phyloP scores from a whole-genome alignment of 2,888 invertebrate genomes.

The Tetragonula carbonaria region DNA sequence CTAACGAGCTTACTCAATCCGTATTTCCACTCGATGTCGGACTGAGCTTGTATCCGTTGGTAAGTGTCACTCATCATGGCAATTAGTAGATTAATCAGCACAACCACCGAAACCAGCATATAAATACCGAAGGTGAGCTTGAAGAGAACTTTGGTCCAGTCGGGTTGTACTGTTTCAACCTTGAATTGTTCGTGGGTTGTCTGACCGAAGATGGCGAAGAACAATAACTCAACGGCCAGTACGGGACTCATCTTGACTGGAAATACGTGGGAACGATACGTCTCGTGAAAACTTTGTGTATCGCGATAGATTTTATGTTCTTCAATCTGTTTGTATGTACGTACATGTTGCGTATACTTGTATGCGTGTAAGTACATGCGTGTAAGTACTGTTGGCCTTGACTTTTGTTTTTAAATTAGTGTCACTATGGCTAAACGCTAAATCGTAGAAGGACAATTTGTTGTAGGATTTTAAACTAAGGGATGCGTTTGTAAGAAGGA shows the following conservation, averaged over 20 bases:
- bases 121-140: conserved; percentile 96
- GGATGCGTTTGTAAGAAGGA: conserved; percentile 17
- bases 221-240: conserved; percentile 98
- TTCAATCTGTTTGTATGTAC: conserved; percentile 26
- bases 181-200: conserved; percentile 93
- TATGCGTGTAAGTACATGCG: conserved; percentile 20
- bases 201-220: conserved; percentile 99
- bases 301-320: conserved; percentile 15
- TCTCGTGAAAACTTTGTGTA: conserved; percentile 56
- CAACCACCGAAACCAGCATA: conserved; percentile 99
- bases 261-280: conserved; percentile 80
- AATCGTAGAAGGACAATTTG: not conserved
- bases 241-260: conserved; percentile 96
- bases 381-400: not conserved
- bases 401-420: conserved; percentile 4
- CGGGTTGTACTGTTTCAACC: conserved; percentile 89
- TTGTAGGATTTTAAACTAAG: conserved; percentile 7
- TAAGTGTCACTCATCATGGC: conserved; percentile 99
- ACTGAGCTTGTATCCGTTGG: conserved; percentile 99
- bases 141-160: conserved; percentile 94
- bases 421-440: conserved; percentile 37
- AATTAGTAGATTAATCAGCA: conserved; percentile 99
- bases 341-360: conserved; percentile 11
- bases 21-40: conserved; percentile 99
- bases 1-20: conserved; percentile 98